Percentiles rank a stretch among this genome's conserved stretches.
These are phyloP conservation scores for Neocrepidodera transversa DNA, from an alignment of 2,888 invertebrate genomes.

Conservation along the genomic window DNA sequence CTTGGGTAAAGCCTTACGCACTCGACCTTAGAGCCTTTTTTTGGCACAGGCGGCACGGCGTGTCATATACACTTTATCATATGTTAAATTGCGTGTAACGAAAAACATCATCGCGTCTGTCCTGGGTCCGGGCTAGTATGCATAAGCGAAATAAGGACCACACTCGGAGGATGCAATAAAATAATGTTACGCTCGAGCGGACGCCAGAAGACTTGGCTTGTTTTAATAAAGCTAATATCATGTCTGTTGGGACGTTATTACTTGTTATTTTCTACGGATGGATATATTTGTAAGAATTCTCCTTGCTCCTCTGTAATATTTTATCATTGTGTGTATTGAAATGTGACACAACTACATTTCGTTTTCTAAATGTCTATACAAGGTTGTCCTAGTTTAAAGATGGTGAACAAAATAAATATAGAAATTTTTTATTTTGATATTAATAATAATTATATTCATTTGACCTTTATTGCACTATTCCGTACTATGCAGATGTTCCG, in stretches of 20 bases:
- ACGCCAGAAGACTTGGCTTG: constrained; percentile 47
- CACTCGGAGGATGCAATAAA: constrained; percentile 51
- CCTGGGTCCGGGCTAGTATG: constrained; percentile 29
- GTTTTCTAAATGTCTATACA: no score
- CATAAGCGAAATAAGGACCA: constrained; percentile 46
- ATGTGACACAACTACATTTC: no score
- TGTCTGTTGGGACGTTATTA: constrained; percentile 41
- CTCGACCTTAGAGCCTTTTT: constrained; percentile 15
- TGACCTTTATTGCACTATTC: constrained; percentile 12
- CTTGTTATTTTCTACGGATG: constrained; percentile 33
- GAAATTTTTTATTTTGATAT: no score
- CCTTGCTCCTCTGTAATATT: no score
- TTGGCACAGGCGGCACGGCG: constrained; percentile 21
- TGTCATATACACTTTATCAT: constrained; percentile 52
- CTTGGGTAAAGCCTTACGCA: constrained; percentile 5
- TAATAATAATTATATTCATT: no score
- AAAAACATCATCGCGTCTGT: constrained; percentile 27
- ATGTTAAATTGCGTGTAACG: constrained; percentile 54
- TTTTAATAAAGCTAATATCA: constrained; percentile 54
- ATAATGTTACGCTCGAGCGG: constrained; percentile 51
- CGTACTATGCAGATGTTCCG: constrained; percentile 8
- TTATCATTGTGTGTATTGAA: no score
- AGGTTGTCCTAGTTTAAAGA: no score
- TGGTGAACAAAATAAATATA: no score
- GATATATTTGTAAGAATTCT: constrained; percentile 7